Conservation (phyloP, 2,113 vertebrate genomes). For the Dasyornis broadbenti region DNA sequence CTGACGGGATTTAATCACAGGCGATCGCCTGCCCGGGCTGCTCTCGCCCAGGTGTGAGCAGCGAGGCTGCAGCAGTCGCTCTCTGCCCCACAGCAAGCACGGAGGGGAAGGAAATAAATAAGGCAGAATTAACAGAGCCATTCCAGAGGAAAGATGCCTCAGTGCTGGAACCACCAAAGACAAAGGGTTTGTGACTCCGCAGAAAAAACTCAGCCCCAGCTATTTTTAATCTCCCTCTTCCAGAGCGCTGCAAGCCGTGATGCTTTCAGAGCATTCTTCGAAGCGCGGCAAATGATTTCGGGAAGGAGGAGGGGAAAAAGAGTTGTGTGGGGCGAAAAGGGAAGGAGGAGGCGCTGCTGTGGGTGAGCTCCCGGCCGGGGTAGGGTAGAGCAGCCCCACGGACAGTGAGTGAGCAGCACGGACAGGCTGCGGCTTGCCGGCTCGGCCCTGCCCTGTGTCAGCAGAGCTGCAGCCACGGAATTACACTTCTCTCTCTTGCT, state of each 20-base stretch:
- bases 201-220: neutral
- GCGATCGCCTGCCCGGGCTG: neutral
- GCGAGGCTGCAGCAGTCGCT: fast-evolving
- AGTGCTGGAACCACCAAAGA: neutral
- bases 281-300: neutral
- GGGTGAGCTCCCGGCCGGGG: neutral
- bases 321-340: neutral
- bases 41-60: neutral
- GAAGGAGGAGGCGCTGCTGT: neutral
- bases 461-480: slow-evolving; percentile 10
- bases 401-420: neutral
- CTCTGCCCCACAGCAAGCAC: neutral
- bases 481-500: neutral
- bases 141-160: neutral
- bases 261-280: neutral
- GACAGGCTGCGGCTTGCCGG: slow-evolving; percentile 14
- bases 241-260: fast-evolving
- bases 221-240: neutral
- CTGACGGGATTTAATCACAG: fast-evolving
- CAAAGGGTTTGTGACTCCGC: neutral
- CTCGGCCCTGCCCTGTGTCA: slow-evolving; percentile 30
- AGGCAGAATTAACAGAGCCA: neutral
- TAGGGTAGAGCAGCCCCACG: neutral
- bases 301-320: neutral
- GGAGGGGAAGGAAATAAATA: neutral